phyloP scores from a whole-genome alignment of 2,888 invertebrate genomes.

The Parnassius mnemosyne region DNA sequence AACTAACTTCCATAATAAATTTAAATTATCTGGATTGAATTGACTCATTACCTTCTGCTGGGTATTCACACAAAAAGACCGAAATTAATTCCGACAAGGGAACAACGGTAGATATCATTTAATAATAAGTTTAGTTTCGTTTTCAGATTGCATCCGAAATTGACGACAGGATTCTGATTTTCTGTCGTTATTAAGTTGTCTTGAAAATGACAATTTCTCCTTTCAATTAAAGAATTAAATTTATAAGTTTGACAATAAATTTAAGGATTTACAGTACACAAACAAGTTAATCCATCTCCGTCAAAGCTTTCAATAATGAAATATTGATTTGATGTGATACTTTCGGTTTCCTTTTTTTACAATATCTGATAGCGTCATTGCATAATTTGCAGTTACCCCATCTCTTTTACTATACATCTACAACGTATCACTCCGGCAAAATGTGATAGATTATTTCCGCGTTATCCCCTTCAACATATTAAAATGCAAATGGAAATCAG shows the following conservation, averaged over 20 bases:
- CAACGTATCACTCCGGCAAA: conserved; percentile 42
- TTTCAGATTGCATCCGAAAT: conserved; percentile 9
- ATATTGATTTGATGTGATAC: neutral
- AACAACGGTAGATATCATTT: conserved; percentile 12
- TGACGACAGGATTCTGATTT: conserved; percentile 21
- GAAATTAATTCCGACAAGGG: conserved; percentile 16
- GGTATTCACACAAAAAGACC: conserved; percentile 7
- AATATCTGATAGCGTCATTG: neutral
- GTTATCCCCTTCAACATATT: conserved; percentile 69
- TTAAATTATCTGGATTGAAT: conserved; percentile 7
- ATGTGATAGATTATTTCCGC: conserved; percentile 62
- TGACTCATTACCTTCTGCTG: conserved; percentile 14
- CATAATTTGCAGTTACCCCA: conserved; percentile 23
- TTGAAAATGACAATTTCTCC: conserved; percentile 9
- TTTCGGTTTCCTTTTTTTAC: neutral
- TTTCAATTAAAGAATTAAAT: conserved; percentile 15
- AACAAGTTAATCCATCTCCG: conserved; percentile 15
- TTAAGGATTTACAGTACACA: neutral
- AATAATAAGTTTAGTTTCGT: conserved; percentile 23
- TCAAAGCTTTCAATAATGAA: neutral
- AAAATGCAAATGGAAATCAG: conserved; percentile 73
- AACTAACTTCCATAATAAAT: conserved; percentile 12
- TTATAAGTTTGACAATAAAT: conserved; percentile 6
- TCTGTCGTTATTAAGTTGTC: conserved; percentile 11
- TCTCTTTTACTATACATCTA: conserved; percentile 6